Evolutionary conservation across 1,140 invertebrate species (phyloP), one percentile per base, ranked within the genome.

Genomic region (Halotydeus destructor): DNA sequence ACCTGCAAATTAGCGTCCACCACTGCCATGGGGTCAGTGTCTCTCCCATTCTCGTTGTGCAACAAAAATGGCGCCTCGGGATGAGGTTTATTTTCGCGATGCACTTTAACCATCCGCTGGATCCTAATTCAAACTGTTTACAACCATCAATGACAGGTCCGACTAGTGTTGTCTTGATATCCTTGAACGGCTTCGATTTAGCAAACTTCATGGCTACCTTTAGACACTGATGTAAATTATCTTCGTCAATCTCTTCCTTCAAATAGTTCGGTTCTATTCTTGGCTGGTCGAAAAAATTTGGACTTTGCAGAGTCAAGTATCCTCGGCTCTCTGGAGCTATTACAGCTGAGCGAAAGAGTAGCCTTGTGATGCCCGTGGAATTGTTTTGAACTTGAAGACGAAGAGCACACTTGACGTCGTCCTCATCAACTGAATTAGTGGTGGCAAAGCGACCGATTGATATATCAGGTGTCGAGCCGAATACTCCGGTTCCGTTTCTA

Each of bases 21-120:
- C 8, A 43, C 41, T 9, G 41, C 41, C 21, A 38, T 41, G 4
- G 14, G 6, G 23, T 43, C 37, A 3, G 60, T 0, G 61, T 45
- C 0, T 71, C 69, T 1, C 79, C 82, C 82, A 88, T 88, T 59
- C 79, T 83, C 53, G 75, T 76, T 0, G 80, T 84, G 0, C 80
- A 78, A 2, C 69, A 69, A 19, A 73, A 72, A 55, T 85, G 79
- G 54, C 83, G 83, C 34, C 80, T 72, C 1, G 71, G 76, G 21
- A 71, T 64, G 0, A 76, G 75, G 21, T 76, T 68, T 42, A 69
- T 63, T 19, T 67, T 62, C 0, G 69, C 67, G 0, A 78, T 76
- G 49, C 80, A 84, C 53, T 74, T 69, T 75, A 79, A 80, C 55
- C 79, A 83, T 0, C 69, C 69, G 54, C 82, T 77, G 40, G 70